A percentile compares a stretch with the other conserved stretches of the same genome.
Evolutionary conservation across 2,797 vertebrate genomes (phyloP).

Genomic region (Leptoclinus maculatus): DNA sequence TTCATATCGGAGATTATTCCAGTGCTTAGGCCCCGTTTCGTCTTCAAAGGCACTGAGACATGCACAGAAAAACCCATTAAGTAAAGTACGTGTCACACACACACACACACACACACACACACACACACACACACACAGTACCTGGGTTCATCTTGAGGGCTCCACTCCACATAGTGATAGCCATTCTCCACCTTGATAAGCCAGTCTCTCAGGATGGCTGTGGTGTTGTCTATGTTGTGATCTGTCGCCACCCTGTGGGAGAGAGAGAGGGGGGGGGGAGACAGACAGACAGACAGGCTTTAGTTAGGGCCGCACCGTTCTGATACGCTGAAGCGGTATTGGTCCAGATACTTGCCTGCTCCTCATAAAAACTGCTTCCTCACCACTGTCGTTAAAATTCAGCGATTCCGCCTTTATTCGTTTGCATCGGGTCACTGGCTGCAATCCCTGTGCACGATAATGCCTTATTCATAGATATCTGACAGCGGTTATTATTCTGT

Average conservation of each 20-base stretch:
- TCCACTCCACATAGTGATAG: slow-evolving; percentile 94
- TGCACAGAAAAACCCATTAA: slow-evolving; percentile 35
- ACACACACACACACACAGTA: slow-evolving; percentile 32
- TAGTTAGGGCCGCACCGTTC: not conserved
- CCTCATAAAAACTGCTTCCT: not conserved
- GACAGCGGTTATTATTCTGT: slow-evolving; percentile 31
- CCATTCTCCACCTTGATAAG: slow-evolving; percentile 87
- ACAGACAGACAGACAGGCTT: not conserved
- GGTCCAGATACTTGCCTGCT: not conserved
- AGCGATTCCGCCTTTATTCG: slow-evolving; percentile 4
- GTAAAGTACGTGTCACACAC: slow-evolving; percentile 13
- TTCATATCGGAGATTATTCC: slow-evolving; percentile 89
- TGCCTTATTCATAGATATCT: slow-evolving; percentile 31
- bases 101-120: slow-evolving; percentile 1
- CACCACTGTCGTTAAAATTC: not conserved
- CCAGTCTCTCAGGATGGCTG: slow-evolving; percentile 89
- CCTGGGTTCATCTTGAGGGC: slow-evolving; percentile 88
- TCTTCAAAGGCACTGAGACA: slow-evolving; percentile 79
- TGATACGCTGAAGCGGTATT: accelerated
- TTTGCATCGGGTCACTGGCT: not conserved
- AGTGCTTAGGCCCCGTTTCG: slow-evolving; percentile 91
- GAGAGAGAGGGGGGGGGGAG: not conserved
- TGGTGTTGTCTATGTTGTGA: slow-evolving; percentile 91
- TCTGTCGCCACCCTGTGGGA: slow-evolving; percentile 91
- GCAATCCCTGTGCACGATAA: not conserved